Percentiles rank a stretch among this genome's conserved stretches.
Conservation (phyloP, 2,797 vertebrate genomes). For the Heliangelus exortis region DNA sequence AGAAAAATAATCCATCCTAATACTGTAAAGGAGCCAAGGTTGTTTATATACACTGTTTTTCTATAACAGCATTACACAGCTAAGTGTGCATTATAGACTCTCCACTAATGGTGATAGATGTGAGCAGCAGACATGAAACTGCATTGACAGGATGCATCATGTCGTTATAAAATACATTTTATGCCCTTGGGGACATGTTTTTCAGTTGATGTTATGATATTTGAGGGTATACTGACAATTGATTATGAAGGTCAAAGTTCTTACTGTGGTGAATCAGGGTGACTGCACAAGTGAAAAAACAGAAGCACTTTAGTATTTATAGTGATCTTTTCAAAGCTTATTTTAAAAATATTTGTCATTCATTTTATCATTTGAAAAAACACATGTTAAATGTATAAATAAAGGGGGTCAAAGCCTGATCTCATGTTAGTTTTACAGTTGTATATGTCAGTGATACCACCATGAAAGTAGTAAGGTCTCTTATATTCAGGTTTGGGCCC, state of each 20-base stretch:
- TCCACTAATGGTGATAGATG: not conserved
- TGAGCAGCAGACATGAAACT: not conserved
- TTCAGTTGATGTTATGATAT: not conserved
- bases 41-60: not conserved
- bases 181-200: not conserved
- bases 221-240: not conserved
- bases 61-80: not conserved
- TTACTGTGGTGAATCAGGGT: not conserved
- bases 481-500: not conserved
- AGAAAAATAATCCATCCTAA: slow-evolving; percentile 5
- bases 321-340: not conserved
- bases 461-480: not conserved
- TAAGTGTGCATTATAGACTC: not conserved
- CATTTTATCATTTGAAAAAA: not conserved
- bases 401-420: not conserved
- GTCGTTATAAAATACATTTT: not conserved
- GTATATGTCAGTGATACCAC: not conserved
- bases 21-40: not conserved
- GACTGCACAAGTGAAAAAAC: not conserved
- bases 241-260: not conserved
- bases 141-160: not conserved
- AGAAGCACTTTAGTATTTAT: not conserved
- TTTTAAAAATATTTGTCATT: not conserved
- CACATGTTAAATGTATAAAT: not conserved
- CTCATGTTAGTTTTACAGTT: not conserved